phyloP scores from a whole-genome alignment of 1,140 invertebrate genomes.

The Drosophila ercepeae region DNA sequence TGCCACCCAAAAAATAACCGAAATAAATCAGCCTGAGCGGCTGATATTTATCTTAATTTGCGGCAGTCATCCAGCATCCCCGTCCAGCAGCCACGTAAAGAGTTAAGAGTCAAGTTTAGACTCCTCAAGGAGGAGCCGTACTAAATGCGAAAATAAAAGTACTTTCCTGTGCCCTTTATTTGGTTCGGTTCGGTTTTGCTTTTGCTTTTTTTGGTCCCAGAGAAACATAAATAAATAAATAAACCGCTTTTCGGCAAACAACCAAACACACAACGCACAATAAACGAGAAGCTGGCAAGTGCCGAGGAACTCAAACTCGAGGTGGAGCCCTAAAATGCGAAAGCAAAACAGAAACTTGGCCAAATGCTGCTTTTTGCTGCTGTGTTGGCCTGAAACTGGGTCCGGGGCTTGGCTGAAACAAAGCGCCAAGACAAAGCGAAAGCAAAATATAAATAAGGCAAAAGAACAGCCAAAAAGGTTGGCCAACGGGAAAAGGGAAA shows the following conservation, averaged over 20 bases:
- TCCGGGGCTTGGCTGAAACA: conserved; percentile 11
- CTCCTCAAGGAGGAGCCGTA: conserved; percentile 16
- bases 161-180: conserved; percentile 41
- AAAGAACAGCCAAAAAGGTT: conserved; percentile 41
- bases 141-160: conserved; percentile 49
- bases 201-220: conserved; percentile 5
- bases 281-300: conserved; percentile 42
- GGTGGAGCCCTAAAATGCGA: too few relatives aligned
- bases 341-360: conserved; percentile 49
- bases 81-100: conserved; percentile 35
- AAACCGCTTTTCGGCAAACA: conserved; percentile 70
- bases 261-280: conserved; percentile 34
- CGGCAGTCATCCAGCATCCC: conserved; percentile 23
- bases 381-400: not conserved
- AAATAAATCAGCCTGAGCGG: conserved; percentile 66
- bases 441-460: conserved; percentile 63
- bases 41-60: conserved; percentile 78
- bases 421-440: conserved; percentile 65
- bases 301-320: conserved; percentile 55
- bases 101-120: conserved; percentile 66
- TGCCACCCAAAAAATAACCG: conserved; percentile 6
- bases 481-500: conserved; percentile 7
- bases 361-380: conserved; percentile 21
- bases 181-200: not conserved
- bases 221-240: conserved; percentile 73